Base-by-base conservation (phyloP, 2,113 vertebrate genomes). In the Callocephalon fimbriatum region DNA sequence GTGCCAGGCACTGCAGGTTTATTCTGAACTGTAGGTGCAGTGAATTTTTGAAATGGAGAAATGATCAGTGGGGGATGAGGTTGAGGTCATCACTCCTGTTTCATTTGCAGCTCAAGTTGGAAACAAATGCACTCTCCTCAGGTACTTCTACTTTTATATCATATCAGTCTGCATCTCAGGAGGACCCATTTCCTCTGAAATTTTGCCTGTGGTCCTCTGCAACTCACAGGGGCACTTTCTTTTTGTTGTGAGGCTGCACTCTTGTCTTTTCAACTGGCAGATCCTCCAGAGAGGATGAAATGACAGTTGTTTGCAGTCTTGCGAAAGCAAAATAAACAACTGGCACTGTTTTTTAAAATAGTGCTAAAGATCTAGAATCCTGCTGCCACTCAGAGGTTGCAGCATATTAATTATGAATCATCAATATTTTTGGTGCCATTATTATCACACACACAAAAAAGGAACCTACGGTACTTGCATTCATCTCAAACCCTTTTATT, bases 401-500 rank as follows among this genome's bases (percentile, higher is more conserved):
- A 83, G 87, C 15, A 44, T 97, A 93, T 93, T 78, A 95, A 95
- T 95, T 93, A 92, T 96, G 97, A 97, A 77, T 97, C 88, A 95
- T 96, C 97, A 95, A 66, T 96, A 97, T 98, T 95, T 96, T 93
- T 79, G 91, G 95, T 97, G 85, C 92, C 85, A 85, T 91, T 92
- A 53, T 91, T 96, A 90, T 88, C 76, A 67, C 96, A 66, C 86
- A 82, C 59, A 72, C 44, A 51, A 7, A 51, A 94, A 94, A 80
- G 53, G 93, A 90, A 94, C 56, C 88, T 96, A 75, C 81, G 61
- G 58, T 91, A 88, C 96, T 96, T 87, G 67, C 93, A 93, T 95
- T 95, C 94, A 94, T 95, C 97, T 88, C 93, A 97, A 97, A 88
- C 38, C 65, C 94, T 97, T 98, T 97, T 97, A 97, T 98, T 98